Conservation (phyloP, 2,113 vertebrate species). For the Platichthys stellatus region DNA sequence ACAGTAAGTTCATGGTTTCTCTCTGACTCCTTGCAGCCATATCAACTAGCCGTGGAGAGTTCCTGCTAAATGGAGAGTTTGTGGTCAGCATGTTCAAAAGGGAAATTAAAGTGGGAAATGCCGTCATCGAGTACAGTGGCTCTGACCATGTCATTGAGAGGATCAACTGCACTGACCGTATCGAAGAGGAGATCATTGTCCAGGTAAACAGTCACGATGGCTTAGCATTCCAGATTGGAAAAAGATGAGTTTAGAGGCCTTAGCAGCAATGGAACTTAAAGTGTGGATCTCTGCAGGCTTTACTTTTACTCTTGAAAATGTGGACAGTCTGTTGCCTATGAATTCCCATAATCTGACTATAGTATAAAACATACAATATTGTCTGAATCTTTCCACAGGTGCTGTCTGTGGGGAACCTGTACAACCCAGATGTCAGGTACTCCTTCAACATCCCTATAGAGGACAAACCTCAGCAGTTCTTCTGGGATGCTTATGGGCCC, state of each 20-base stretch:
- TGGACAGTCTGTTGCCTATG: not conserved
- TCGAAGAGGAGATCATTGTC: constrained; percentile 93
- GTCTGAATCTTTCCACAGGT: constrained; percentile 80
- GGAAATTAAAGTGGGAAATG: constrained; percentile 94
- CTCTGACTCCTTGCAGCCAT: constrained; percentile 83
- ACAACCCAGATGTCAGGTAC: constrained; percentile 95
- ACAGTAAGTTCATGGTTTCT: not conserved
- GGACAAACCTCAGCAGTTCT: constrained; percentile 93
- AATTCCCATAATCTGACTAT: not conserved
- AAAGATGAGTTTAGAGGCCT: not conserved
- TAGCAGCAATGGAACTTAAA: not conserved
- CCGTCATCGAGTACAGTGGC: constrained; percentile 96
- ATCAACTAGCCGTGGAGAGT: constrained; percentile 93
- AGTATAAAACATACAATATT: constrained; percentile 11
- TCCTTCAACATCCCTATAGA: constrained; percentile 97
- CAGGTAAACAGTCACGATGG: constrained; percentile 83
- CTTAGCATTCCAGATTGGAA: not conserved
- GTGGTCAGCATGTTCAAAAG: constrained; percentile 99
- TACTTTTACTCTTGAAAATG: not conserved
- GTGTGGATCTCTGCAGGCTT: not conserved
- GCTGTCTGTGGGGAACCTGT: constrained; percentile 95
- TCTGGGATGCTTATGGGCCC: constrained; percentile 94
- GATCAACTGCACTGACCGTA: constrained; percentile 95
- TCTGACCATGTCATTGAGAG: constrained; percentile 93
- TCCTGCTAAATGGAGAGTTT: constrained; percentile 97